These are phyloP conservation scores for Ophion ventricosus DNA, from an alignment of 2,888 invertebrate species.

Conservation along the genomic window DNA sequence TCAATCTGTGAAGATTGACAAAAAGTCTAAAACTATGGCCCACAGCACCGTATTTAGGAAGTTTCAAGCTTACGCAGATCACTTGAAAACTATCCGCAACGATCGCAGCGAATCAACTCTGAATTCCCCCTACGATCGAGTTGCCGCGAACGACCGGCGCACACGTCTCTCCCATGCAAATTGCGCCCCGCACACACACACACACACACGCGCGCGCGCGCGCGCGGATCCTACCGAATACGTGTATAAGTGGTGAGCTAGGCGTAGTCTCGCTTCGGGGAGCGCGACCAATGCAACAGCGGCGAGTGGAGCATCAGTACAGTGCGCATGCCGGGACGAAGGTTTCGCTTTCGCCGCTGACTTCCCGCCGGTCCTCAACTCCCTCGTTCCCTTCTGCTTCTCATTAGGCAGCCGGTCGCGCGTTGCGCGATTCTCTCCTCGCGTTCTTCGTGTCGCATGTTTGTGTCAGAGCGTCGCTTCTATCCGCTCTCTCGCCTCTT, in stretches of 20 bases:
- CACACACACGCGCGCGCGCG: not conserved
- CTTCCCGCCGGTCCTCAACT: constrained; percentile 43
- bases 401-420: constrained; percentile 23
- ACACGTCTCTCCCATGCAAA: constrained; percentile 12
- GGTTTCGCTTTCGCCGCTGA: constrained; percentile 57
- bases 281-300: constrained; percentile 50
- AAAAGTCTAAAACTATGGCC: not conserved
- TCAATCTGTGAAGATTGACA: no score
- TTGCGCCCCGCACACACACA: not conserved
- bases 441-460: not conserved
- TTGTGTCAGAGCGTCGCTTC: not conserved
- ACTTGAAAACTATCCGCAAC: constrained; percentile 5
- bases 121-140: constrained; percentile 4
- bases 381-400: constrained; percentile 14
- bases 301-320: constrained; percentile 55
- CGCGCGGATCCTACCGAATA: no score
- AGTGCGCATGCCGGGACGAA: constrained; percentile 63
- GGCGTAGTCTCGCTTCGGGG: constrained; percentile 1
- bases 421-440: not conserved
- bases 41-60: not conserved
- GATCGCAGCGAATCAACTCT: not conserved
- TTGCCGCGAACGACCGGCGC: not conserved
- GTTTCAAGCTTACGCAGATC: not conserved
- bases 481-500: not conserved
- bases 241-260: not conserved